Evolutionary conservation across 2,888 invertebrate genomes (phyloP).

Genomic region (Lepidonotus clava): DNA sequence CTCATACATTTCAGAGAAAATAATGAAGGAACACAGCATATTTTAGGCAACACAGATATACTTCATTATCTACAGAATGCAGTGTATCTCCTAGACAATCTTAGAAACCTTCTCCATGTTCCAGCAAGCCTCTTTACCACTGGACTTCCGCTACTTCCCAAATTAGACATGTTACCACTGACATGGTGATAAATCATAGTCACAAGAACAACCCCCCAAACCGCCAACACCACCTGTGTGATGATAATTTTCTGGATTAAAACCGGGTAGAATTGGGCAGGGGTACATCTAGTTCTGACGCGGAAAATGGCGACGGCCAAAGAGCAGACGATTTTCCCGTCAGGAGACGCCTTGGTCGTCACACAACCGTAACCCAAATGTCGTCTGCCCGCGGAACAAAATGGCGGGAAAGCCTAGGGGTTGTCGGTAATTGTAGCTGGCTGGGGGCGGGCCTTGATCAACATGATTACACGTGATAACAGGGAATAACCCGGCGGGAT

Average conservation of each 20-base stretch:
- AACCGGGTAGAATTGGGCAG: no score
- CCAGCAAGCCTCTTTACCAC: no score
- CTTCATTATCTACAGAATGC: no score
- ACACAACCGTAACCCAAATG: not conserved
- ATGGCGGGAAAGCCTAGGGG: not conserved
- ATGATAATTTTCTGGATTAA: conserved; percentile 12
- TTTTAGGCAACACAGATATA: no score
- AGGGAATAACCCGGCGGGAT: not conserved
- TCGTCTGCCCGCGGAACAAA: not conserved
- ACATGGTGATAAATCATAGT: not conserved
- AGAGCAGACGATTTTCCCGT: not conserved
- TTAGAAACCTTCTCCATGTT: no score
- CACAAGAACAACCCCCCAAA: no score
- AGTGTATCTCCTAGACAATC: no score
- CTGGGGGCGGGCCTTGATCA: conserved; percentile 9
- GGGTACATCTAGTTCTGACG: no score
- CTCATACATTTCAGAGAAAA: no score
- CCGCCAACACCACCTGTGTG: not conserved
- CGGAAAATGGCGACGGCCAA: not conserved
- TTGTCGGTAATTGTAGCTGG: conserved; percentile 16
- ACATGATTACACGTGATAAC: conserved; percentile 38
- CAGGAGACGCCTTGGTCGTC: not conserved
- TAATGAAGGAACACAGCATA: no score
- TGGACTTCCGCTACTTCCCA: not conserved
- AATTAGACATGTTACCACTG: not conserved